These are phyloP conservation scores for Lepidochrysops patricia DNA, from an alignment of 2,888 invertebrate genomes.

Conservation along the genomic window DNA sequence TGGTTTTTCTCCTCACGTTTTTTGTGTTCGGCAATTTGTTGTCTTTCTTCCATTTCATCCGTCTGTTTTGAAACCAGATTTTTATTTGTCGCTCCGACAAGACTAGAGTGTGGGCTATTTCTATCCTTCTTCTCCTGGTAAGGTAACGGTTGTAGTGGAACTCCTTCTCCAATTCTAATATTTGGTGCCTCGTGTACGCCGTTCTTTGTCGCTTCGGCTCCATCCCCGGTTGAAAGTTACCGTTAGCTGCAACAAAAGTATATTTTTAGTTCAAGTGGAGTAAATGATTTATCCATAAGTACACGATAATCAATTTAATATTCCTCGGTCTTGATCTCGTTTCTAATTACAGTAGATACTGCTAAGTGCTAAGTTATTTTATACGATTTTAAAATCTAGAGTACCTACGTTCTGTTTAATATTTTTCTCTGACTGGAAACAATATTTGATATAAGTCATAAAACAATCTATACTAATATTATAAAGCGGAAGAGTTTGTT, in stretches of 20 bases:
- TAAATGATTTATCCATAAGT: not conserved
- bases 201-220: constrained; percentile 97
- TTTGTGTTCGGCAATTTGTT: constrained; percentile 91
- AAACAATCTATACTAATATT: too few relatives aligned
- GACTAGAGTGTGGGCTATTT: constrained; percentile 96
- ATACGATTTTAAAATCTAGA: too few relatives aligned
- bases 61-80: constrained; percentile 90
- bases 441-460: too few relatives aligned
- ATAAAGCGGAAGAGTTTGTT: too few relatives aligned
- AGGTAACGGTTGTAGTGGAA: constrained; percentile 98
- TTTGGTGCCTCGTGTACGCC: constrained; percentile 98
- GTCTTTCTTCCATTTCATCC: constrained; percentile 86
- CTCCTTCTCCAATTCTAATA: constrained; percentile 97
- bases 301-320: too few relatives aligned
- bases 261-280: constrained; percentile 2
- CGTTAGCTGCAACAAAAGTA: constrained; percentile 80
- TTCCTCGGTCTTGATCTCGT: too few relatives aligned
- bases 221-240: constrained; percentile 91
- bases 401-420: too few relatives aligned
- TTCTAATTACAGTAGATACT: too few relatives aligned
- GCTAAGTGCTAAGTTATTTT: too few relatives aligned
- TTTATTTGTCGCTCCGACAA: constrained; percentile 92
- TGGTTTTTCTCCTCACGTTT: constrained; percentile 83
- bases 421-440: too few relatives aligned
- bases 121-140: constrained; percentile 94